Evolutionary conservation across 2,113 vertebrate species (phyloP).

Genomic region (Spea multiplicata): DNA sequence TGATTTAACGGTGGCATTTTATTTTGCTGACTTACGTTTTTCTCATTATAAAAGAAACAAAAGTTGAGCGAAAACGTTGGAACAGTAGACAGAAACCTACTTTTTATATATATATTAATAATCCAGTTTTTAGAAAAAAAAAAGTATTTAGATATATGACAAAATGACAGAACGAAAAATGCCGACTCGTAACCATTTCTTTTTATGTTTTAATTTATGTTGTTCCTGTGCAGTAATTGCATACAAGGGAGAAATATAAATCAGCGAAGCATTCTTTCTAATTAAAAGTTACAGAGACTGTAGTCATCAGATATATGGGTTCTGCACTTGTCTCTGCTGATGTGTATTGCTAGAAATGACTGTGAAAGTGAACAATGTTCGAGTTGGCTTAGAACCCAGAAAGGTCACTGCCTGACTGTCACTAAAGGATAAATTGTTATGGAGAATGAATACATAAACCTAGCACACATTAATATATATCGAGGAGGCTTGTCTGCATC

Average conservation of each 20-base stretch:
- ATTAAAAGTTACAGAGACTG: conserved; percentile 50
- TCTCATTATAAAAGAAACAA: conserved; percentile 75
- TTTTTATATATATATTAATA: conserved; percentile 60
- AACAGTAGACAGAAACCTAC: conserved; percentile 73
- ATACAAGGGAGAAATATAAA: conserved; percentile 51
- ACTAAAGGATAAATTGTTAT: conserved; percentile 51
- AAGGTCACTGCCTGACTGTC: conserved; percentile 52
- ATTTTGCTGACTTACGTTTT: conserved; percentile 84
- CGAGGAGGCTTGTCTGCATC: conserved; percentile 48
- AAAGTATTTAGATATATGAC: not conserved
- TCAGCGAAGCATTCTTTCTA: conserved; percentile 51
- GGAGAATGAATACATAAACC: conserved; percentile 45
- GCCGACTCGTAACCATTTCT: conserved; percentile 50
- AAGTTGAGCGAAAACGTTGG: conserved; percentile 63
- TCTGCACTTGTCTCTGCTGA: conserved; percentile 51
- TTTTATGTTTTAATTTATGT: conserved; percentile 53
- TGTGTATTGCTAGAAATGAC: conserved; percentile 43
- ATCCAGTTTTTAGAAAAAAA: conserved; percentile 49
- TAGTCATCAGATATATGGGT: conserved; percentile 21
- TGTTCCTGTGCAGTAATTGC: conserved; percentile 49
- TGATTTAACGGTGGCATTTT: conserved; percentile 97
- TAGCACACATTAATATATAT: not conserved
- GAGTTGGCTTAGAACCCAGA: conserved; percentile 30
- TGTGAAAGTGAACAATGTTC: conserved; percentile 46
- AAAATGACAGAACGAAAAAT: not conserved